These are phyloP conservation scores for Spinus pinus DNA, from an alignment of 2,797 vertebrate species.

Conservation along the genomic window DNA sequence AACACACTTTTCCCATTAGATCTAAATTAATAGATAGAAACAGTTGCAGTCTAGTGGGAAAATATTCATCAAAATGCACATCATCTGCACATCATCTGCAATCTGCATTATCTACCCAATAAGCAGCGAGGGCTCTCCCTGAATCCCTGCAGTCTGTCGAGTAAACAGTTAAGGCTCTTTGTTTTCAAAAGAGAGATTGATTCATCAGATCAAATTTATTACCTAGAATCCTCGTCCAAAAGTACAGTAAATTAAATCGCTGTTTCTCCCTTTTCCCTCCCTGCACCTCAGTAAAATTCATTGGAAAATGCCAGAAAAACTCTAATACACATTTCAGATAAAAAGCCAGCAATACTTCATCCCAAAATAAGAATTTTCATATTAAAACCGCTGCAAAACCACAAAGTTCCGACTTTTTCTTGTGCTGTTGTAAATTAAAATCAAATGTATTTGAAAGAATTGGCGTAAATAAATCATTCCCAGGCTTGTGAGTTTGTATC, in stretches of 20 bases:
- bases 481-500: neutral
- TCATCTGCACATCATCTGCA: conserved; percentile 66
- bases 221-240: conserved; percentile 45
- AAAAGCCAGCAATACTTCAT: conserved; percentile 33
- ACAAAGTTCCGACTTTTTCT: conserved; percentile 34
- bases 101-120: conserved; percentile 54
- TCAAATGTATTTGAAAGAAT: conserved; percentile 18
- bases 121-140: conserved; percentile 23
- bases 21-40: conserved; percentile 66
- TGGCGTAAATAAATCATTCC: conserved; percentile 24
- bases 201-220: conserved; percentile 61
- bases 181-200: conserved; percentile 59
- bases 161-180: conserved; percentile 69
- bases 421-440: conserved; percentile 14
- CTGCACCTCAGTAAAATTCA: neutral
- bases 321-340: neutral
- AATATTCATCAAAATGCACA: conserved; percentile 66
- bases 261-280: conserved; percentile 9
- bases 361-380: conserved; percentile 21
- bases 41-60: conserved; percentile 63
- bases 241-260: conserved; percentile 17
- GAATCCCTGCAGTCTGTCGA: conserved; percentile 51
- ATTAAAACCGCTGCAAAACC: conserved; percentile 49
- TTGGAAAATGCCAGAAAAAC: conserved; percentile 19
- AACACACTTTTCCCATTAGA: conserved; percentile 61